Conservation (phyloP, 2,888 invertebrate species). For the Himalopsyche japonica region DNA sequence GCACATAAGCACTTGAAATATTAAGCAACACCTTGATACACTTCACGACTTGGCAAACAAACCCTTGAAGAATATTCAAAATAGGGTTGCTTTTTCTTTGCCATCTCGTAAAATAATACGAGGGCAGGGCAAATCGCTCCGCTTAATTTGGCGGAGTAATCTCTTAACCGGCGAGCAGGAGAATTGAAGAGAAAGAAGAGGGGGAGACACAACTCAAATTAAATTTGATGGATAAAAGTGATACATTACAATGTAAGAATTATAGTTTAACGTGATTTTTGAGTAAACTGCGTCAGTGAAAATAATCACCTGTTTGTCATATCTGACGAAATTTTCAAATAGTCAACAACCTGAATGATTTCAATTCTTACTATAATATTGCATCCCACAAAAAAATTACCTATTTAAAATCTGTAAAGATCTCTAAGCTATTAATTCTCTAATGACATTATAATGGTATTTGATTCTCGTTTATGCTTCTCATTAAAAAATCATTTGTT, state of each 20-base stretch:
- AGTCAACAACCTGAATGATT: no score
- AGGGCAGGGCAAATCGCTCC: conserved; percentile 31
- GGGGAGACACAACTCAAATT: conserved; percentile 22
- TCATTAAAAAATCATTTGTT: no score
- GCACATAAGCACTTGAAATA: conserved; percentile 37
- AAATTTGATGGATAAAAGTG: conserved; percentile 21
- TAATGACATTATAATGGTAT: no score
- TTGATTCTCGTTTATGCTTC: no score
- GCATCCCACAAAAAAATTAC: no score
- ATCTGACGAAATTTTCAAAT: no score
- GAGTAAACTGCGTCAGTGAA: no score
- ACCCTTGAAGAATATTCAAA: conserved; percentile 10
- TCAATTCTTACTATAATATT: no score
- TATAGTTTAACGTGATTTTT: neutral
- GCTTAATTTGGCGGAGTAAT: conserved; percentile 38
- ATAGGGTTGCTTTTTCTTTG: conserved; percentile 24
- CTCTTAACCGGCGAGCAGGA: conserved; percentile 18
- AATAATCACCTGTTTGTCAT: no score
- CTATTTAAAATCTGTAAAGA: no score
- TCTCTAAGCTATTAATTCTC: no score
- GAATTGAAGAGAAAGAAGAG: neutral
- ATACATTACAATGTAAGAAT: neutral
- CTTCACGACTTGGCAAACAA: conserved; percentile 9
- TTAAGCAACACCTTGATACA: conserved; percentile 37
- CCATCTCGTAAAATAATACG: neutral